Base-by-base conservation (phyloP, 2,797 vertebrate genomes). In the Coccyzus lansbergi region DNA sequence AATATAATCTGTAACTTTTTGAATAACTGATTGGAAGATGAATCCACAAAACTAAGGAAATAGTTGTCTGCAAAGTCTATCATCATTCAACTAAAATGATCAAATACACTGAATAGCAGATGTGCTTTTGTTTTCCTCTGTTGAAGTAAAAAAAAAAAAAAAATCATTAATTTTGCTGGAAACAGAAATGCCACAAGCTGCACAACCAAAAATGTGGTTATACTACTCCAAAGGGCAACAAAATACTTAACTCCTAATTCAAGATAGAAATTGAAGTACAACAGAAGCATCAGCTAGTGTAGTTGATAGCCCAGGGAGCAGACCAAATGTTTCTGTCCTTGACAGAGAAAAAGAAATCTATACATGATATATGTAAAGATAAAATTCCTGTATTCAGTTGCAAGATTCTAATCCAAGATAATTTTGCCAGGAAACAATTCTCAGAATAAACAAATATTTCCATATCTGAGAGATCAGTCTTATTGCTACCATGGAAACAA, bases 401-500 rank as follows among this genome's bases (percentile, higher is more conserved):
- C 38, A 80, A 34, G 62, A 80, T 58, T 77, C 36, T 51, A 29
- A 68, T 87, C 34, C 69, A 85, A 94, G 53, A 58, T 40, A 87
- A 87, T 92, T 81, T 90, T 90, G 25, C 42, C 42, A 84, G 65
- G 56, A 83, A 93, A 83, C 28, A 42, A 62, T 67, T 82, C 77
- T 89, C n/a, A 85, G 65, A 91, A 93, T 74, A 94, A 95, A 94
- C 78, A 36, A 70, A 94, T n/a, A 92, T 96, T 94, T 94, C 70
- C 33, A 33, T 86, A 96, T 94, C 94, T 88, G 64, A 95, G 69
- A 77, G 80, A 91, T 93, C 68, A 74, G 55, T 72, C 52, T 88
- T 93, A 90, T 77, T 90, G 95, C 80, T 96, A 48, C 86, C 63
- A 96, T 93, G 88, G 94, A 95, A 96, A 96, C 88, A 85, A 93